These are phyloP conservation scores for Plagodis dolabraria DNA, from an alignment of 2,888 invertebrate genomes.

Conservation along the genomic window DNA sequence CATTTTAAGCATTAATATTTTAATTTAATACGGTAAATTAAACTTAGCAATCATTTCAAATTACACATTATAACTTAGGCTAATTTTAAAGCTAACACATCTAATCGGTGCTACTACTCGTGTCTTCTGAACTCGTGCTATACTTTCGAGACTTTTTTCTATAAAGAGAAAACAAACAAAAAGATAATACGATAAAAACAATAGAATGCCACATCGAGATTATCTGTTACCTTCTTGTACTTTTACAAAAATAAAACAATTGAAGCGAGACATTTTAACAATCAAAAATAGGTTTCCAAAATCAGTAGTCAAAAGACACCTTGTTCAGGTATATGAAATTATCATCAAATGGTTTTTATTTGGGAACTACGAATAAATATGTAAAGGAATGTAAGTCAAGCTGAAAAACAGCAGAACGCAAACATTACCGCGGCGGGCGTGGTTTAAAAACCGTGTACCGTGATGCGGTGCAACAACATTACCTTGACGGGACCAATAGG, in stretches of 20 bases:
- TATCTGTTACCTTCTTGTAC: background rate
- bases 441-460: too few relatives aligned
- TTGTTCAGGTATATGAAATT: too few relatives aligned
- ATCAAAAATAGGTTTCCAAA: too few relatives aligned
- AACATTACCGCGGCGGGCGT: too few relatives aligned
- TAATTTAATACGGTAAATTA: conserved; percentile 18
- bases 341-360: too few relatives aligned
- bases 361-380: too few relatives aligned
- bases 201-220: conserved; percentile 47
- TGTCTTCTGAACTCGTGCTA: conserved; percentile 80
- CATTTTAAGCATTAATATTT: conserved; percentile 14
- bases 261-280: background rate
- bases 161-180: conserved; percentile 76
- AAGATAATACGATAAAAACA: conserved; percentile 50
- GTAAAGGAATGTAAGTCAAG: too few relatives aligned
- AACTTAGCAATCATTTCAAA: conserved; percentile 20
- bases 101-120: conserved; percentile 78
- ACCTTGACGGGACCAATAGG: too few relatives aligned
- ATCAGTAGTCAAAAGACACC: too few relatives aligned
- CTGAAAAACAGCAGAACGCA: too few relatives aligned
- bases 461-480: too few relatives aligned
- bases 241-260: background rate
- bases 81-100: conserved; percentile 53
- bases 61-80: conserved; percentile 22
- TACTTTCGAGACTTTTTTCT: conserved; percentile 81